Evolutionary conservation across 2,888 invertebrate genomes (phyloP), one percentile per base, ranked within the genome.

Genomic region (Camptogramma bilineatum): DNA sequence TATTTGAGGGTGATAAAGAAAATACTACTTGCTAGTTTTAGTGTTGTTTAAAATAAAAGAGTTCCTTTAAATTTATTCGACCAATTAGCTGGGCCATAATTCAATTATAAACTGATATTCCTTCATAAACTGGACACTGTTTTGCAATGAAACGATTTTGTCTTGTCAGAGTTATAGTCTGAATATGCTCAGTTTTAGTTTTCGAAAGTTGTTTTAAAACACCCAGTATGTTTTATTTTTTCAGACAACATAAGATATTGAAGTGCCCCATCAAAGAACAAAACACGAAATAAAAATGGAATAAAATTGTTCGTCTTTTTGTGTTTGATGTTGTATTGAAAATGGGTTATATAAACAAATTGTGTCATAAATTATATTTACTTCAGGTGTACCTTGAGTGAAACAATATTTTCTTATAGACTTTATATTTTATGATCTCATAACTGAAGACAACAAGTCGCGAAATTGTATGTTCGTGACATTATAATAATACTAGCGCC

Each of bases 251-350:
- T 55, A 56, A 52, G 48, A 54, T 56, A 64, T 62, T 66, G 62
- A 63, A 60, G 58, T 55, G 54, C 52, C 66, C 67, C 69, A 69
- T 71, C 67, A 68, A 51, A 31, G 42, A 65, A 66, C 60, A 62
- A 61, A 66, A 58, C 34, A 46, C 62, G 63, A 64, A 63, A 69
- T 66, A 66, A 69, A 71, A 71, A 39, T 17, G 44, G 5, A 44
- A 44, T 17, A 44, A 4, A 44, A 44, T 1, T 17, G 44, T 17
- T 44, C 28, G 17, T 44, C 8, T 44, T 44, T 4, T 42, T 42
- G 16, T 44, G 17, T 44, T 44, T 44, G 17, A 44, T 44, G 44
- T 39, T 39, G 2, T 44, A 44, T 44, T 44, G 44, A 44, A 44
- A 44, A 44, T 17, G 17, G 44, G 44, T 44, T 17, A 17, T 16